Conservation (phyloP, 92 coral and sea anemone species). For the Epizoanthus rinbou region DNA sequence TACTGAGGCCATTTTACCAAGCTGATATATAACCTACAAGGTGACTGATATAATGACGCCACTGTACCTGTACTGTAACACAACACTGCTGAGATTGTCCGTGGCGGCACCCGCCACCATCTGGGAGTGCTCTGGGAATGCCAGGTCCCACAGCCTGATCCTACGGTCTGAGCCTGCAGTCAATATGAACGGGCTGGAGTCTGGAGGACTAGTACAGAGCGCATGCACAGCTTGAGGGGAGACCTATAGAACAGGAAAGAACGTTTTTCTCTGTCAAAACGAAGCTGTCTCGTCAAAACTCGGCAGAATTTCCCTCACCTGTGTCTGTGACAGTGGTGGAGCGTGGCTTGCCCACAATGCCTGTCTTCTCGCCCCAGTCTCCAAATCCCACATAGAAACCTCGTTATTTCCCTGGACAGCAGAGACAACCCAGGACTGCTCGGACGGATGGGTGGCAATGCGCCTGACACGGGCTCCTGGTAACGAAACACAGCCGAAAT, state of each 20-base stretch:
- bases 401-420: slow-evolving; percentile 98
- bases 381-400: slow-evolving; percentile 97
- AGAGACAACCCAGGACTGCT: slow-evolving; percentile 98
- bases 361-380: slow-evolving; percentile 95
- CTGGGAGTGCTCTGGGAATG: slow-evolving; percentile 89
- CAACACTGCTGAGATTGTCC: slow-evolving; percentile 85
- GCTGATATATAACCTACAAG: too few species aligned
- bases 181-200: slow-evolving; percentile 88
- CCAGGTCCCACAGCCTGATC: slow-evolving; percentile 97
- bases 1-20: not conserved
- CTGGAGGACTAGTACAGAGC: slow-evolving; percentile 86
- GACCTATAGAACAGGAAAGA: slow-evolving; percentile 58
- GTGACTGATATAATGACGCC: not conserved
- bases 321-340: slow-evolving; percentile 98
- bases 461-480: slow-evolving; percentile 97
- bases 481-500: not conserved
- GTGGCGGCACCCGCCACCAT: slow-evolving; percentile 97
- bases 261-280: not conserved
- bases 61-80: slow-evolving; percentile 86
- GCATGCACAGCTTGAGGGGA: slow-evolving; percentile 97
- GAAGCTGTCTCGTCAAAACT: not conserved
- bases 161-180: slow-evolving; percentile 99
- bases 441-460: slow-evolving; percentile 89
- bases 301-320: slow-evolving; percentile 53
- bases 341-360: slow-evolving; percentile 98